These are phyloP conservation scores for Littorina saxatilis DNA, from an alignment of 1,140 invertebrate genomes.

Conservation along the genomic window DNA sequence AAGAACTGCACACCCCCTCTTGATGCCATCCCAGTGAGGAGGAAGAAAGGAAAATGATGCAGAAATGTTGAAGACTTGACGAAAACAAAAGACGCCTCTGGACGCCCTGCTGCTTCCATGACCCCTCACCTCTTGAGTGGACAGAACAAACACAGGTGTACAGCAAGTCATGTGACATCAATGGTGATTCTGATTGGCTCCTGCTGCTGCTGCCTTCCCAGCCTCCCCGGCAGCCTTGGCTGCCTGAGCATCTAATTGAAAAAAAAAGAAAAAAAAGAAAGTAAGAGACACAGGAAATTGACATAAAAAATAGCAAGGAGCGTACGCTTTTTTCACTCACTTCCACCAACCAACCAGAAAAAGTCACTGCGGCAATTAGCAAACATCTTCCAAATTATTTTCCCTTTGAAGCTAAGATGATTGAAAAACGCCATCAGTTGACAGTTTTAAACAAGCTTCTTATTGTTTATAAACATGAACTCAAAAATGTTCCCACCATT, in stretches of 20 bases:
- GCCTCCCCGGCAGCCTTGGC: conserved; percentile 20
- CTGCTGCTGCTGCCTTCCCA: conserved; percentile 26
- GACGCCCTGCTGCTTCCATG: conserved; percentile 23
- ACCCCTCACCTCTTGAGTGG: conserved; percentile 22
- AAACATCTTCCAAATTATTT: too few relatives aligned
- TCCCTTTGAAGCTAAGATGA: too few relatives aligned
- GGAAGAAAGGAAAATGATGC: too few relatives aligned
- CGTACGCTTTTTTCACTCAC: too few relatives aligned
- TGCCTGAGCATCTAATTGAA: conserved; percentile 25
- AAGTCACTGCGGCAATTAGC: too few relatives aligned
- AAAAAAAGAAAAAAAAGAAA: background rate
- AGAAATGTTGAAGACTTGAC: conserved; percentile 5
- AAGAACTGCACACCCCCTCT: background rate
- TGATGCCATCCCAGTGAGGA: background rate
- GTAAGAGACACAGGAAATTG: too few relatives aligned
- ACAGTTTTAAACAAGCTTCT: too few relatives aligned
- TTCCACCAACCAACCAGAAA: too few relatives aligned
- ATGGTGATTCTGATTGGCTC: conserved; percentile 33
- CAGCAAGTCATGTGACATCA: conserved; percentile 32
- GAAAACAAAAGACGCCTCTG: conserved; percentile 6
- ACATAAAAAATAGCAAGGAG: too few relatives aligned
- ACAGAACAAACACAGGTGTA: conserved; percentile 33
- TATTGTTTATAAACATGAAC: too few relatives aligned
- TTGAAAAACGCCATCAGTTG: too few relatives aligned
- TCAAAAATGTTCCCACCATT: too few relatives aligned